Evolutionary conservation across 2,888 invertebrate genomes (phyloP).

Genomic region (Glaucopsyche alexis): DNA sequence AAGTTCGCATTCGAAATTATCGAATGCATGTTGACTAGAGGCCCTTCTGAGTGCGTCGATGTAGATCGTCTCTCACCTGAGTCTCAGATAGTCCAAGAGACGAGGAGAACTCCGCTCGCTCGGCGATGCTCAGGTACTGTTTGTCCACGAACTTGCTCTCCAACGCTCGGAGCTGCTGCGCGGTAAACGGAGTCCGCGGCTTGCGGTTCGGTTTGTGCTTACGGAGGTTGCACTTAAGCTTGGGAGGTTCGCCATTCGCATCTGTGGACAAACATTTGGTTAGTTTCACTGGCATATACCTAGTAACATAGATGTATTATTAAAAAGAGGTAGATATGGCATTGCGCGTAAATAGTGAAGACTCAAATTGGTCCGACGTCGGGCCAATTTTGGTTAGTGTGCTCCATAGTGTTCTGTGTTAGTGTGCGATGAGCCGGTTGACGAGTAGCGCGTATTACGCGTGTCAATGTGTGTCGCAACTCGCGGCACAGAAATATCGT

Average conservation of each 20-base stretch:
- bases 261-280: conserved; percentile 63
- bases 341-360: no score
- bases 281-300: neutral
- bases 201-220: conserved; percentile 99
- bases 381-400: no score
- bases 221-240: conserved; percentile 92
- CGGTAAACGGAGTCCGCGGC: conserved; percentile 99
- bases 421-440: no score
- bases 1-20: no score
- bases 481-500: no score
- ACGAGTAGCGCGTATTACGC: no score
- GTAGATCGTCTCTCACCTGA: conserved; percentile 53
- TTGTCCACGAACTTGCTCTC: conserved; percentile 98
- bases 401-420: no score
- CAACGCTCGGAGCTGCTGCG: conserved; percentile 94
- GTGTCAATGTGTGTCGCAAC: no score
- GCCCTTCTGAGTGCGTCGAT: neutral
- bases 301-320: no score
- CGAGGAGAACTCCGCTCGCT: conserved; percentile 97
- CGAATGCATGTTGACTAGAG: no score
- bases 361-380: no score
- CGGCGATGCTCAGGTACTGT: conserved; percentile 98
- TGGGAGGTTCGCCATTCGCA: conserved; percentile 89
- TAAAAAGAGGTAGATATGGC: no score
- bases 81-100: conserved; percentile 87